Evolutionary conservation across 1,140 invertebrate genomes (phyloP), one percentile per base, ranked within the genome.

Genomic region (Drosophila subobscura): DNA sequence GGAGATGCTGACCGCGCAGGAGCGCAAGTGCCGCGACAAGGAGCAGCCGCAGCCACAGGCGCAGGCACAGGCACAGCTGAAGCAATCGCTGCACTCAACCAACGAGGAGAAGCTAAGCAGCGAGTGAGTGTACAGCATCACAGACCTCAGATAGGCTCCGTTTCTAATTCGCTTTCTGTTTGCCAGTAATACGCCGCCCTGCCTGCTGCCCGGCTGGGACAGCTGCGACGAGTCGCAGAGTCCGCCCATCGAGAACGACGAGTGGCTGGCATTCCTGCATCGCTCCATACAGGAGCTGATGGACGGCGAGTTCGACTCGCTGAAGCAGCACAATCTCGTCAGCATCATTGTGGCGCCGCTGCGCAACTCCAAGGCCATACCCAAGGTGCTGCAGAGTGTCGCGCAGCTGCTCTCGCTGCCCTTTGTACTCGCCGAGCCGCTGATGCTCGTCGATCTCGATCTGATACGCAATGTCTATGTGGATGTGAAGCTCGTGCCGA

Each of bases 221-320:
- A 91, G 91, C 3, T 91, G 89, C 51, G 91, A 91, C 61, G 91
- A 91, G 44, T 91, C 91, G 0, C 91, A 91, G 71, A 93, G 93
- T 50, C 92, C 93, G 37, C 94, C 95, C 5, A 96, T 97, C 52
- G 96, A 97, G 92, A 94, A 96, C 70, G 96, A 96, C 66, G 96
- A 97, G 91, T 97, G 96, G 96, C 93, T 96, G 88, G 93, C 95
- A 52, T 94, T 97, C 92, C 68, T 96, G 3, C 94, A 95, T 79
- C 93, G 93, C 42, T 94, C 94, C 50, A 94, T 95, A 75, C 93
- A 93, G 80, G 95, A 95, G 91, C 93, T 96, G 1, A 94, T 96
- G 91, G 94, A 94, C 42, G 95, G 95, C 0, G 95, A 96, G 90
- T 93, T 96, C 2, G 94, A 94, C 63, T 95, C 94, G 2, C 91